Evolutionary conservation across 2,113 vertebrate species (phyloP), one percentile per base, ranked within the genome.

Genomic region (Cephalopholis sonnerati): DNA sequence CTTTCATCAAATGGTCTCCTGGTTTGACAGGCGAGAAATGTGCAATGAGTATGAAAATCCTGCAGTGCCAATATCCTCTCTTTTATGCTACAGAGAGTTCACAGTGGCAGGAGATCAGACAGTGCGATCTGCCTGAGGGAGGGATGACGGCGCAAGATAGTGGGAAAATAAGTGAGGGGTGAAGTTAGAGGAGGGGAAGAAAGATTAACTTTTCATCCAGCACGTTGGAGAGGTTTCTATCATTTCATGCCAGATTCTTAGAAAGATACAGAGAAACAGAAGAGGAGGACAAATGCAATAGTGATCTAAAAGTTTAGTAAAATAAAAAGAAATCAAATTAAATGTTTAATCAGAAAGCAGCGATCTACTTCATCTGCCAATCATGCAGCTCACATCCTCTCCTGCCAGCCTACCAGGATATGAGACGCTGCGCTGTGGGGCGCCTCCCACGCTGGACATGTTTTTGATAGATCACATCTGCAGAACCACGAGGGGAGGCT

Each of bases 71-170:
- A 77, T 90, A 87, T 88, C 78, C 78, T 91, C 88, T 90, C 63
- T 84, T 79, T 87, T 71, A 75, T 79, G 69, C 74, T 68, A 62
- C 74, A 80, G 70, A 84, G 86, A 71, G 72, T 71, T 82, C 71
- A 70, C 65, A 29, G 81, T 78, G 87, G 87, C 24, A 88, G 69
- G 41, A 76, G 78, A 88, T 91, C 87, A 91, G 87, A 90, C 51
- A 71, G 55, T 24, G 68, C 16, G 79, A 73, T 82, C 68, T 51
- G 77, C 86, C 80, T 13, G 51, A 61, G 66, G 84, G 81, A 84
- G 79, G 64, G 54, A 71, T 57, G 61, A 78, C 55, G 41, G 65
- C 18, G 29, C 74, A 57, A 79, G 55, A 67, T 65, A 82, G 64
- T n/a, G 71, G 78, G 59, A 79, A 62, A 81, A 48, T 44, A 84